These are phyloP conservation scores for Acrocephalus arundinaceus DNA, from an alignment of 2,113 vertebrate genomes.

Conservation along the genomic window DNA sequence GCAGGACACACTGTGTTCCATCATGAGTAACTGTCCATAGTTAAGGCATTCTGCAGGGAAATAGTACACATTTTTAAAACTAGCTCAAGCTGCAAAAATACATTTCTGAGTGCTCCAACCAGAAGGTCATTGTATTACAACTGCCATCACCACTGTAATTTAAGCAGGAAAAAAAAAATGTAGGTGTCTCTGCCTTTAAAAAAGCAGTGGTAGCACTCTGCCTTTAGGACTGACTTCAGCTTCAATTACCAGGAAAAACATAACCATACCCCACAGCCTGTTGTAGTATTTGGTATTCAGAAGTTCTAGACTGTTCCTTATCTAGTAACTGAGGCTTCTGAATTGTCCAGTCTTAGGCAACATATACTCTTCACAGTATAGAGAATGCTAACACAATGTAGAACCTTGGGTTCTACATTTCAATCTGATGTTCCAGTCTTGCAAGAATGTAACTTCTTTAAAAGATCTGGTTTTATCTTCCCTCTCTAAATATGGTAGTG, in stretches of 20 bases:
- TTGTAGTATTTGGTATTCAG: neutral
- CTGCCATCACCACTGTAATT: neutral
- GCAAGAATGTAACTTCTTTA: neutral
- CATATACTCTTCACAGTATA: neutral
- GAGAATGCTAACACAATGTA: neutral
- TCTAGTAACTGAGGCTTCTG: neutral
- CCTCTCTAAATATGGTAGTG: neutral
- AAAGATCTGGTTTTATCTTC: neutral
- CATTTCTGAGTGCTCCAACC: neutral
- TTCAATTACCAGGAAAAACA: neutral
- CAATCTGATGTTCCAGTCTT: neutral
- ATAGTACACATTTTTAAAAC: neutral
- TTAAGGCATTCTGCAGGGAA: neutral
- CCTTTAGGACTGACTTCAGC: neutral
- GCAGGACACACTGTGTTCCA: neutral
- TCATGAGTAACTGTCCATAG: rapidly evolving
- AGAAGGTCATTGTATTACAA: neutral
- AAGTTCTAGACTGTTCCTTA: neutral
- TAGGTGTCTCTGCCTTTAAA: neutral
- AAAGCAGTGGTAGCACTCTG: neutral
- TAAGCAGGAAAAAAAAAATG: neutral
- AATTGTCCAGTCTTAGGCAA: neutral
- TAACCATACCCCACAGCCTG: neutral
- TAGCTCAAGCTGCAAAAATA: neutral
- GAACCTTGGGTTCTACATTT: neutral